phyloP scores from a whole-genome alignment of 1,140 invertebrate species.

The Vanessa tameamea region DNA sequence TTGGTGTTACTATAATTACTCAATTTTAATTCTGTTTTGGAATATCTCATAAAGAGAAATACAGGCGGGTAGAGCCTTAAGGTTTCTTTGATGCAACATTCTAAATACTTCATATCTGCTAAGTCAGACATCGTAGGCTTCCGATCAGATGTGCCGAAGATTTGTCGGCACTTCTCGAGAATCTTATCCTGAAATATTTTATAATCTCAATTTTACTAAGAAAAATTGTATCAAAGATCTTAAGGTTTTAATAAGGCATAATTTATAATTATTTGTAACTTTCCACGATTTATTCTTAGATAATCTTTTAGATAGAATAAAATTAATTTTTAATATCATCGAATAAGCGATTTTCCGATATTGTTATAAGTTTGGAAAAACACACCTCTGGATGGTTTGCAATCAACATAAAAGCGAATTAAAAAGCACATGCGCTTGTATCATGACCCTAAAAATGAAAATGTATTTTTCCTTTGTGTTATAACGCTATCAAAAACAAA shows the following conservation, averaged over 20 bases:
- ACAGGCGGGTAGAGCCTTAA: conserved; percentile 84
- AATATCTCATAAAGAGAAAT: conserved; percentile 82
- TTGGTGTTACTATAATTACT: conserved; percentile 62
- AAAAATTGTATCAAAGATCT: background rate
- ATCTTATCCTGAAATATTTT: conserved; percentile 80
- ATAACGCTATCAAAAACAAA: background rate
- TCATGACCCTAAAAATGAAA: conserved; percentile 82
- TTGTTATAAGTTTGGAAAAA: too few relatives aligned
- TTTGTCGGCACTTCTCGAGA: conserved; percentile 82
- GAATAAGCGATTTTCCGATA: too few relatives aligned
- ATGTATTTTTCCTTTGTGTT: background rate
- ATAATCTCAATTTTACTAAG: too few relatives aligned
- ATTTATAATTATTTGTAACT: background rate
- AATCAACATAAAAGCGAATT: conserved; percentile 85
- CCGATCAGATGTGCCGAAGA: conserved; percentile 79
- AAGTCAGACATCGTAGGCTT: conserved; percentile 80
- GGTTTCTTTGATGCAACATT: conserved; percentile 84
- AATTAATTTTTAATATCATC: background rate
- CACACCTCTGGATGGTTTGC: conserved; percentile 82
- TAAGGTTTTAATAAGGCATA: background rate
- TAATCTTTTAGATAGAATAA: background rate
- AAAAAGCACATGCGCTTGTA: conserved; percentile 86
- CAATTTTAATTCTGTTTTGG: conserved; percentile 77
- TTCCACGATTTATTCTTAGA: background rate
- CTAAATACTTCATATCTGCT: conserved; percentile 83